Evolutionary conservation across 2,797 vertebrate genomes (phyloP), one percentile per base, ranked within the genome.

Genomic region (Melanotaenia parkinsoni): DNA sequence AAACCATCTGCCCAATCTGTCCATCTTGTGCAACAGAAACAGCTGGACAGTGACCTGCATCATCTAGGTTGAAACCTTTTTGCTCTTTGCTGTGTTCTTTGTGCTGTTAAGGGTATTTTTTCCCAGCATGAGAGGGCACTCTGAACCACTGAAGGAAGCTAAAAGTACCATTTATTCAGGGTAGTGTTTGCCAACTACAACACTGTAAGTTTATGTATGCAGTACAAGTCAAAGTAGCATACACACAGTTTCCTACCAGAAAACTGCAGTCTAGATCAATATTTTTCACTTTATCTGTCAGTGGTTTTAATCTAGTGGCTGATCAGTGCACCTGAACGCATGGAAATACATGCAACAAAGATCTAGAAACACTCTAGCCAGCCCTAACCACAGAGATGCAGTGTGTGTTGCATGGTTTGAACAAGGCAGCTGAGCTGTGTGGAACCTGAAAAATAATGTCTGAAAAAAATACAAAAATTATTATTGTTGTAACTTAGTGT

Each of bases 361-460:
- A 75, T 58, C 58, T 61, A 69, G 81, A 87, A 71, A 70, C 58
- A 9, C 50, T 63, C 20, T 56, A 70, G 70, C 37, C 22, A 8
- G 57, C 54, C 45, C 20, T 64, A 58, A 73, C 57, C 69, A 47
- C 69, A 63, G 72, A 79, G 58, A 12, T 43, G 54, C 67, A n/a
- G 60, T 76, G 63, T 58, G 56, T 78, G 82, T 78, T 90, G 83
- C 87, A 90, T 90, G 88, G 84, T 80, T 78, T 83, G 69, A 85
- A 82, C 30, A 71, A 70, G 33, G 72, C 71, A 70, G 45, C 56
- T 67, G 61, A 63, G 64, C 38, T 66, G 51, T 50, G 45, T 32
- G 76, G 70, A 67, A 74, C 66, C 61, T 77, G 64, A 70, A 74
- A 63, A 67, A 54, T 28, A 54, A 51, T 40, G 73, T 82, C 35